Percentiles rank a stretch among this genome's conserved stretches.
Evolutionary conservation across 23 tunicate species (phyloP).

Genomic region (Phallusia fumigata): DNA sequence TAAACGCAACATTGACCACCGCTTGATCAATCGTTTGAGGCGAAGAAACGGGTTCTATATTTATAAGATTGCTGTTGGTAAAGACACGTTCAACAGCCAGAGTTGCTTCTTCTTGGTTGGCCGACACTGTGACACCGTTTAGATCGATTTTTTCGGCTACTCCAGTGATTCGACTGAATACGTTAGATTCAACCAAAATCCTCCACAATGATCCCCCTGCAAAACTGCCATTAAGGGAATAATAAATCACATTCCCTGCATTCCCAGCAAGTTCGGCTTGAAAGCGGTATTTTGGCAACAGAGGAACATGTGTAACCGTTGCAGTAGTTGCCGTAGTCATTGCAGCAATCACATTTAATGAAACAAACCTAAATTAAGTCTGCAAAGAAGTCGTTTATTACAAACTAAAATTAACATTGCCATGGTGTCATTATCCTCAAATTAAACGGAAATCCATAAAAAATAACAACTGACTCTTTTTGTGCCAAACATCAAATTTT

Average conservation of each 20-base stretch:
- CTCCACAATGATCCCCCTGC: background rate
- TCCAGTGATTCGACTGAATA: background rate
- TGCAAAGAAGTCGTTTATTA: too few relatives aligned
- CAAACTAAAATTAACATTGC: too few relatives aligned
- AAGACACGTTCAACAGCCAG: background rate
- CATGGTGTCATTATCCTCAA: too few relatives aligned
- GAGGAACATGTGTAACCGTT: too few relatives aligned
- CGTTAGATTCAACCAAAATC: background rate
- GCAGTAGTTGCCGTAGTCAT: too few relatives aligned
- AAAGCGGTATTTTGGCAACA: too few relatives aligned
- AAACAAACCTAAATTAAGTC: too few relatives aligned
- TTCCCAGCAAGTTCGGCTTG: too few relatives aligned
- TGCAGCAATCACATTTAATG: too few relatives aligned
- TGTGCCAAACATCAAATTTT: too few relatives aligned
- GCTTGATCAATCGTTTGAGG: background rate
- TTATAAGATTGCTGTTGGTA: background rate
- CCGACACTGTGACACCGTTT: background rate
- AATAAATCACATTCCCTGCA: background rate
- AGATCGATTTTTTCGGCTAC: background rate
- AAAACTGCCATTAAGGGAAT: background rate
- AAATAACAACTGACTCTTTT: too few relatives aligned
- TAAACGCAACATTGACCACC: background rate
- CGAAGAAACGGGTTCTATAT: background rate
- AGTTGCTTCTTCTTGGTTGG: background rate
- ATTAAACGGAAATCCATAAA: too few relatives aligned